A percentile compares a stretch with the other conserved stretches of the same genome.
Conservation (phyloP, 1,140 invertebrate genomes). For the Papilio polytes region DNA sequence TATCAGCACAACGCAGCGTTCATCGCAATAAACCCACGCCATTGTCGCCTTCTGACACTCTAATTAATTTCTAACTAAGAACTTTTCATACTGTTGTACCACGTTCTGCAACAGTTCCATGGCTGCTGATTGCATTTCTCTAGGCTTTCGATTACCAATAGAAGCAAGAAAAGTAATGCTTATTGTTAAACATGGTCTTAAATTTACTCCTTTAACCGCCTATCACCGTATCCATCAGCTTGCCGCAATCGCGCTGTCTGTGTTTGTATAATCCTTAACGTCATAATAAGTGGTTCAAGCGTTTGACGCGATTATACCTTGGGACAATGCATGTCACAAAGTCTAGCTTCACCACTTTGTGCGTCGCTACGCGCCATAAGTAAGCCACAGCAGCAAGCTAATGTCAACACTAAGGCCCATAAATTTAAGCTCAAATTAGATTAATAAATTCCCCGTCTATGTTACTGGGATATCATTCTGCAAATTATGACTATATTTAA, state of each 20-base stretch:
- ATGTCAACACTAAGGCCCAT: constrained; percentile 33
- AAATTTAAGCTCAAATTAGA: constrained; percentile 43
- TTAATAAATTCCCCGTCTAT: constrained; percentile 36
- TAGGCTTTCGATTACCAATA: no score
- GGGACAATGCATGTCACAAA: constrained; percentile 54
- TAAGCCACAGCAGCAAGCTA: background rate
- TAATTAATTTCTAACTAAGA: constrained; percentile 22
- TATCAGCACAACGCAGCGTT: constrained; percentile 5
- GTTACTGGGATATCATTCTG: constrained; percentile 1
- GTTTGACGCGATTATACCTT: constrained; percentile 55
- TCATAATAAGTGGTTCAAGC: constrained; percentile 51
- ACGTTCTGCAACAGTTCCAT: no score
- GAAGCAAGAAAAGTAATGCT: no score
- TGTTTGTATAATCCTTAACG: constrained; percentile 43
- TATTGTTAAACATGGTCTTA: no score
- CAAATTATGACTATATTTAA: constrained; percentile 19
- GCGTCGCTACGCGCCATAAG: background rate
- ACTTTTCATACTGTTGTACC: constrained; percentile 4
- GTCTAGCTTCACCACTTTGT: constrained; percentile 30
- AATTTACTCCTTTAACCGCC: background rate
- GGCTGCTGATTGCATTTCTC: background rate
- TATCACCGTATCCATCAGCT: background rate
- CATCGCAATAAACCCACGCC: constrained; percentile 28
- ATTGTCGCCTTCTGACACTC: constrained; percentile 13
- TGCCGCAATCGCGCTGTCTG: constrained; percentile 30